These are phyloP conservation scores for Gadopsis bispinosus DNA, from an alignment of 2,797 vertebrate species.

Conservation along the genomic window DNA sequence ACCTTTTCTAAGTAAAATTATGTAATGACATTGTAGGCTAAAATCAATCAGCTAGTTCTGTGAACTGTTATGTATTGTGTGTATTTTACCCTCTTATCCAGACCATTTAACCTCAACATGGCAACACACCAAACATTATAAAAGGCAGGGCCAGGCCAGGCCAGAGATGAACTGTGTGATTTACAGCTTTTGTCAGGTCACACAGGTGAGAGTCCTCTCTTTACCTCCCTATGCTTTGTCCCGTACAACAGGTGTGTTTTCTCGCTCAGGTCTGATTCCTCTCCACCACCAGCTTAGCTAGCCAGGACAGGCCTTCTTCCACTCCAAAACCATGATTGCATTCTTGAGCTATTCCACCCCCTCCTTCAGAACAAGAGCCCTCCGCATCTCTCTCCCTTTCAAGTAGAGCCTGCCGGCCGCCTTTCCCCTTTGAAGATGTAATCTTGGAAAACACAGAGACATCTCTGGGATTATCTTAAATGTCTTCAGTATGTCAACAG, in stretches of 20 bases:
- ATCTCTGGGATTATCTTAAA: conserved; percentile 84
- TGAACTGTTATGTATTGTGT: neutral
- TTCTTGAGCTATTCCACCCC: conserved; percentile 80
- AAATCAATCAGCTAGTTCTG: neutral
- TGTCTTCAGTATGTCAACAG: conserved; percentile 83
- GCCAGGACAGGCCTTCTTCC: conserved; percentile 77
- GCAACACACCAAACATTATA: conserved; percentile 13
- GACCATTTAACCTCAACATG: conserved; percentile 25
- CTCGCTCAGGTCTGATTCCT: conserved; percentile 57
- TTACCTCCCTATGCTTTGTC: conserved; percentile 47
- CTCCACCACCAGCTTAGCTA: conserved; percentile 60
- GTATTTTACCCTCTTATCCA: neutral
- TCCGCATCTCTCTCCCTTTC: conserved; percentile 77
- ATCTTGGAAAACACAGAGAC: conserved; percentile 82
- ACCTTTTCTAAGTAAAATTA: neutral
- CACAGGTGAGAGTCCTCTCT: conserved; percentile 64
- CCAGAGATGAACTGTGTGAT: conserved; percentile 43
- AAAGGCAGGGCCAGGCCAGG: conserved; percentile 25
- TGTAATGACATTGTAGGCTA: neutral
- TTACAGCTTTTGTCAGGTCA: conserved; percentile 54
- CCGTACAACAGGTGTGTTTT: conserved; percentile 76
- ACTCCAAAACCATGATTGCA: conserved; percentile 81
- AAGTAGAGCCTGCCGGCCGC: conserved; percentile 77
- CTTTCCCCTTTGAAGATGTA: conserved; percentile 83
- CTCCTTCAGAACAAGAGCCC: conserved; percentile 76